Evolutionary conservation across 2,113 vertebrate species (phyloP).

Genomic region (Dicaeum eximium): DNA sequence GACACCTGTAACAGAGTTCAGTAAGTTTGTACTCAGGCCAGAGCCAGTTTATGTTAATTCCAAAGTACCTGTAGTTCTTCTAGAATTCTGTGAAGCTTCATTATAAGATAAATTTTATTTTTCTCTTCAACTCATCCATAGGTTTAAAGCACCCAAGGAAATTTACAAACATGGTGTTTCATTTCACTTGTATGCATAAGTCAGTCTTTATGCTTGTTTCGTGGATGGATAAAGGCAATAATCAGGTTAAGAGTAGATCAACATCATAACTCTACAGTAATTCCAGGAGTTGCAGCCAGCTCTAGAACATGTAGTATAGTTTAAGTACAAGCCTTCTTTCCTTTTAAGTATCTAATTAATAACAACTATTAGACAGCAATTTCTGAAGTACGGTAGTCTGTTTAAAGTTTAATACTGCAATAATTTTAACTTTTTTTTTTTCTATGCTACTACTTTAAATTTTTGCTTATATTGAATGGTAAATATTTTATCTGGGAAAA

Average conservation of each 20-base stretch:
- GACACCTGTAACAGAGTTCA: neutral
- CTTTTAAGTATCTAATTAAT: slow-evolving; percentile 5
- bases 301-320: neutral
- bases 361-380: neutral
- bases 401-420: neutral
- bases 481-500: slow-evolving; percentile 8
- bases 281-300: neutral
- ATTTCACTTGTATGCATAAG: neutral
- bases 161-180: neutral
- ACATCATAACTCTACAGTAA: neutral
- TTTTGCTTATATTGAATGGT: neutral
- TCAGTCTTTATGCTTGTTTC: neutral
- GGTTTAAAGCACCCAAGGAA: neutral
- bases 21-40: neutral
- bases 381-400: neutral
- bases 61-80: neutral
- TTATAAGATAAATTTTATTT: neutral
- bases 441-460: neutral
- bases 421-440: neutral
- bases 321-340: neutral
- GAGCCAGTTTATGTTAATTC: neutral
- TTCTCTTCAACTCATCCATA: neutral
- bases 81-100: neutral
- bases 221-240: neutral
- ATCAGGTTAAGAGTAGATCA: neutral